Base-by-base conservation (phyloP, 1,140 invertebrate species). In the Theocolax elegans region DNA sequence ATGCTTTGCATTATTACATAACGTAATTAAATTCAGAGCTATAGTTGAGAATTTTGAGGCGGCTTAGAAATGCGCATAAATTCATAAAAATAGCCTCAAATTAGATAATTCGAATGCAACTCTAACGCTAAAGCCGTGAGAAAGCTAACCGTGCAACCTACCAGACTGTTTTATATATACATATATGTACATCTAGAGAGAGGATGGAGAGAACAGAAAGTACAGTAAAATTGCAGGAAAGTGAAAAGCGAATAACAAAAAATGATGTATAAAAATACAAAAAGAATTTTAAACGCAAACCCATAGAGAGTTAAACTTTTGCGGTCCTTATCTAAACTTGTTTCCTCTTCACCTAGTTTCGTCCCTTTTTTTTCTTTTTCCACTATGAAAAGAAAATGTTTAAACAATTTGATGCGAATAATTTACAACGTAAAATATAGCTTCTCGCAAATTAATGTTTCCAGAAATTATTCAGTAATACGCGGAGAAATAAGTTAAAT, bases 21-120 rank as follows among this genome's bases (percentile, higher is more conserved):
- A 15, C 48, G 12, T 40, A 53, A 53, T 65, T 51, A 65, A 65
- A 53, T 65, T 53, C 29, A 25, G 10, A 3, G 2, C 23, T 15
- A 6, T 10, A 10, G 42, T 53, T 59, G 10, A 3, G n/a, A 38
- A 27, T 17, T 64, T 31, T 2, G 1, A 46, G 3, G 53, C 48
- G 31, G 42, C 38, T 46, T 35, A 31, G 44, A 63, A 46, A 63
- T 63, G 44, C 42, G 44, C 44, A 59, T 60, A 49, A 49, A 63
- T 63, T 63, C 2, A 15, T 10, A 1, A 23, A 49, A 63, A 63
- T 49, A 35, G 60, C 44, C 29, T 9, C 2, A 31, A 48, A 63
- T 27, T 35, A 63, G 29, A 63, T 49, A 49, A 63, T 49, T 63
- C 44, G 60, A 48, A 35, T 48, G 29, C 42, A 21, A 10, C 31